Base-by-base conservation (phyloP, 2,797 vertebrate genomes). In the Acanthornis magna region DNA sequence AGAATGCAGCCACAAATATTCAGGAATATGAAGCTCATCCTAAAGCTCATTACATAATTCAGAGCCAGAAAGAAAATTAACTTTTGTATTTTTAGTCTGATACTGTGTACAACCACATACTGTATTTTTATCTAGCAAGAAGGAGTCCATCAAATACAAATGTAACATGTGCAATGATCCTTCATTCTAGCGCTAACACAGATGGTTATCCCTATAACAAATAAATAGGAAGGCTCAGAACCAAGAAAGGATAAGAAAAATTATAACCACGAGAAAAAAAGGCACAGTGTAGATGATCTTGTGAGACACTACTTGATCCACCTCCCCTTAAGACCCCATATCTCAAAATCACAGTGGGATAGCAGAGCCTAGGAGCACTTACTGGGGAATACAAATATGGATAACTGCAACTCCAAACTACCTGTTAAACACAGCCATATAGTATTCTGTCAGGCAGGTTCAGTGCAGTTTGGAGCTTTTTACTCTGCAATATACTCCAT, bases 161-260 rank as follows among this genome's bases (percentile, higher is more conserved):
- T 48, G 86, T 94, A 96, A 93, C 92, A 79, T 89, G 92, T 93
- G 78, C 55, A 4, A 94, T 29, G 77, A 93, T 97, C 81, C 79
- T 95, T 97, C 97, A 96, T 97, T 95, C 95, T 55, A 92, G 87
- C 74, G 83, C 91, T 77, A 96, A 87, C 95, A 93, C 87, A 96
- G 97, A 97, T 97, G 93, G 96, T 97, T 97, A 97, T 97, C 96
- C 96, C 71, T 87, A 78, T 88, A 97, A 97, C 88, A 97, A 97
- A 97, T 96, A 97, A 96, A 96, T 96, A 94, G 93, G 58, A 74
- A 91, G 72, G 89, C 88, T 91, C 62, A 92, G 95, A 96, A 96
- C 92, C 16, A 36, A 92, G 95, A 93, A 97, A 94, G 89, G 94
- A 85, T 82, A 96, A 96, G 95, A 97, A 96, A 97, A 97, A 96